Base-by-base conservation (phyloP, 2,888 invertebrate species). In the Urechis unicinctus region DNA sequence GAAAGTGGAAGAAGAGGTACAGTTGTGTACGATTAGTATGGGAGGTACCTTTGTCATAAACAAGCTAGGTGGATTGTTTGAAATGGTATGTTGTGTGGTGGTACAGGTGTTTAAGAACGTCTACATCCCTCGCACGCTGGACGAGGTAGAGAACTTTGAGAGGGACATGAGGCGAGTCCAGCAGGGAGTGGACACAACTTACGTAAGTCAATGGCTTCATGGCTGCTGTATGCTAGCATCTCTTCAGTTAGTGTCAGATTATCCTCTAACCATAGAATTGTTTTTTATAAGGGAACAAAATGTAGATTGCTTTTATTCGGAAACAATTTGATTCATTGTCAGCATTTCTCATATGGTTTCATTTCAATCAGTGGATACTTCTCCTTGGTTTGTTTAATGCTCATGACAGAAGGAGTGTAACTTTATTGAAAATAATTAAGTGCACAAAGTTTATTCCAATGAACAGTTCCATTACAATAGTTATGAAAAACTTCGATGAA, bases 41-140 rank as follows among this genome's bases (percentile, higher is more conserved):
- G 22, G 22, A 5, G 30, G 17, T 22, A 6, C 13, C 26, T 21
- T 22, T 28, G n/a, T n/a, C n/a, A n/a, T n/a, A n/a, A n/a, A n/a
- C n/a, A n/a, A n/a, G n/a, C 36, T 36, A 13, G 9, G 9, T 36
- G 9, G 9, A 9, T 17, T 36, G 9, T 13, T 13, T 36, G 36
- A 9, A 17, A 9, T 36, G 9, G 9, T 36, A 36, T 36, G 36
- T 17, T 13, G 9, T 17, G 1, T 46, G 1, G 46, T 29, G 22
- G 25, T 21, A 9, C 60, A 75, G 72, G 91, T 75, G 30, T 98
- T 97, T 78, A 91, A 93, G 75, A 86, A 88, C 74, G 85, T 89
- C 2, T 97, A 86, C 75, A 98, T 98, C 76, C 97, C 97, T 0
- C 88, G 93, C 74, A 85, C 88, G 63, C 82, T 98, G 55, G 88